phyloP scores from a whole-genome alignment of 2,888 invertebrate species.

The Cheilosia vernalis region DNA sequence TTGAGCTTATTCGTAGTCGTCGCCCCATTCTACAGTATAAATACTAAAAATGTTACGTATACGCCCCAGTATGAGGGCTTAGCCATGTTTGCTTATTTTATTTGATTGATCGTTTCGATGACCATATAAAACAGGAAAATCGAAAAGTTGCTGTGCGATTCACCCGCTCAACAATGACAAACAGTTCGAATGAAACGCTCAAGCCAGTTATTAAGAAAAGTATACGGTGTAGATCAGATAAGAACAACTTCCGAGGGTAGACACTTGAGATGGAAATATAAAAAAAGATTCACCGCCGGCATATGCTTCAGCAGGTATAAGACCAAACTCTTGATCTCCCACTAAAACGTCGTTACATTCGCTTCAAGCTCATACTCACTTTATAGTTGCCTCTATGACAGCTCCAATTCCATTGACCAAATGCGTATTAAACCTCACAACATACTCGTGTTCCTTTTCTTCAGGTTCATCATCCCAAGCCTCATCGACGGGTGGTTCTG shows the following conservation, averaged over 20 bases:
- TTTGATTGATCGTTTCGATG: too few species aligned
- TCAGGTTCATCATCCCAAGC: constrained; percentile 83
- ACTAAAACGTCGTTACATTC: not conserved
- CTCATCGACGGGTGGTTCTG: constrained; percentile 81
- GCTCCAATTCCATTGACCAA: constrained; percentile 56
- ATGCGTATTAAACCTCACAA: constrained; percentile 64
- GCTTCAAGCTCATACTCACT: constrained; percentile 11
- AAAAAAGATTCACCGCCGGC: too few species aligned
- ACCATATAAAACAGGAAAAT: too few species aligned
- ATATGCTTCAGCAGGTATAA: too few species aligned
- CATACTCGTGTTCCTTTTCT: constrained; percentile 78
- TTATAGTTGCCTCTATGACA: constrained; percentile 53
- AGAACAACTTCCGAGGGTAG: not conserved
- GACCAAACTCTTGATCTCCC: too few species aligned
- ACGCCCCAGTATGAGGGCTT: not conserved
- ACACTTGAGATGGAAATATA: too few species aligned
- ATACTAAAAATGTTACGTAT: not conserved
- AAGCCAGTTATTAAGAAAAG: not conserved
- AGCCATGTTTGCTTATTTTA: not conserved
- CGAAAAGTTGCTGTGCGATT: too few species aligned
- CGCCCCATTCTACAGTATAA: too few species aligned
- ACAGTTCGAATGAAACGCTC: too few species aligned
- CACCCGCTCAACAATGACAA: too few species aligned
- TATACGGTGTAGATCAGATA: not conserved
- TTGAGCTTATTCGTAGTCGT: too few species aligned